Conservation (phyloP, 2,113 vertebrate species). For the Desmodus rotundus region DNA sequence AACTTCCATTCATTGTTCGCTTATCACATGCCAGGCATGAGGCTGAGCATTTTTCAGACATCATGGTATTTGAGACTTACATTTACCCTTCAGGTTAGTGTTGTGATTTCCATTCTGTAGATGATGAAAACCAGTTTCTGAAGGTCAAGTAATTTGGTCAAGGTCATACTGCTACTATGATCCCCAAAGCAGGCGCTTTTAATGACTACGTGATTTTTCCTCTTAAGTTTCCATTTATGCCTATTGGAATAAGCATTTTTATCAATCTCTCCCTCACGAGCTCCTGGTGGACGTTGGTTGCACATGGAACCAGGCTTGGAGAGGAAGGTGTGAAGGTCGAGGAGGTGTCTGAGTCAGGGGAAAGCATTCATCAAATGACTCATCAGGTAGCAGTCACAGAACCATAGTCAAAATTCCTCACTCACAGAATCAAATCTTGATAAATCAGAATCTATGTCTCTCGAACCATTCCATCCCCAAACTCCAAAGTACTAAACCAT, state of each 20-base stretch:
- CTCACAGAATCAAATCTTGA: constrained; percentile 60
- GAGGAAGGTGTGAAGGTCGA: neutral
- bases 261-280: neutral
- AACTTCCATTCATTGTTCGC: neutral
- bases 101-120: neutral
- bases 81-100: neutral
- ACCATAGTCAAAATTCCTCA: constrained; percentile 54
- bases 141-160: neutral
- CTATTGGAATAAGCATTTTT: neutral
- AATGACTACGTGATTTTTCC: neutral
- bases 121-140: neutral
- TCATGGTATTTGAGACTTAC: neutral
- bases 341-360: neutral
- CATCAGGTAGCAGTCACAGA: constrained; percentile 39
- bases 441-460: constrained; percentile 60
- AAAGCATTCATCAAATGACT: constrained; percentile 64
- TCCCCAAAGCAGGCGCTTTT: neutral
- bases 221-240: neutral
- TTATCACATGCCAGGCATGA: too few relatives aligned
- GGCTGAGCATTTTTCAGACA: neutral
- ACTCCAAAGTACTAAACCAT: constrained; percentile 62
- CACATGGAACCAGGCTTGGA: neutral
- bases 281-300: neutral
- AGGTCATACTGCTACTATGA: neutral
- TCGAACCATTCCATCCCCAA: neutral